Base-by-base conservation (phyloP, 2,113 vertebrate species). In the Forbesichthys agassizii region DNA sequence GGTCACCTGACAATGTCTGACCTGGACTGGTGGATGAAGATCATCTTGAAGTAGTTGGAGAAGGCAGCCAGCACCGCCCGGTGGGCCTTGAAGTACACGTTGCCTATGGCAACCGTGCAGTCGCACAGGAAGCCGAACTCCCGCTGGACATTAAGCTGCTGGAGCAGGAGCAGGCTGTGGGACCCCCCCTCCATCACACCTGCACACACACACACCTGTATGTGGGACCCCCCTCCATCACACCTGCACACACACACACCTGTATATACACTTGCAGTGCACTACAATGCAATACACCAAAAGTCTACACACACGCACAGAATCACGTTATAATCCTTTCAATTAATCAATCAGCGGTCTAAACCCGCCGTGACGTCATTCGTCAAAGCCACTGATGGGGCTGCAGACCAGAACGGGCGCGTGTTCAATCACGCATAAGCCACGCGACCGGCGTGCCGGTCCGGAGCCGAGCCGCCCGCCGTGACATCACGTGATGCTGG, bases 41-140 rank as follows among this genome's bases (percentile, higher is more conserved):
- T 98, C 98, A 99, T 99, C 91, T 98, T 98, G 93, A 99, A 99
- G 92, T 99, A 99, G 94, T 96, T 99, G 77, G 96, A 98, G 89
- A 98, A 99, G 66, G 97, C 94, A 61, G 98, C 98, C 33, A 99
- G 94, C 58, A 99, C 98, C 0, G 97, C 96, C 61, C 96, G 93
- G 86, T 99, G 97, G 64, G 97, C 97, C 88, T 98, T 98, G 88
- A 99, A 99, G 90, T 98, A 98, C 65, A 99, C 96, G 75, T 99
- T 97, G 71, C 97, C 97, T 66, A 99, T 98, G 68, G 97, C 96
- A 61, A 99, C 95, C 0, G 96, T 98, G 88, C 97, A 99, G 87
- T 99, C 97, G 52, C 97, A 99, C 77, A 99, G 93, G 88, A 99
- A 99, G 61, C 97, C 97, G 71, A 98, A 99, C 89, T 99, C 97